A percentile compares a stretch with the other conserved stretches of the same genome.
These are phyloP conservation scores for Motacilla alba DNA, from an alignment of 2,113 vertebrate species.

Conservation along the genomic window DNA sequence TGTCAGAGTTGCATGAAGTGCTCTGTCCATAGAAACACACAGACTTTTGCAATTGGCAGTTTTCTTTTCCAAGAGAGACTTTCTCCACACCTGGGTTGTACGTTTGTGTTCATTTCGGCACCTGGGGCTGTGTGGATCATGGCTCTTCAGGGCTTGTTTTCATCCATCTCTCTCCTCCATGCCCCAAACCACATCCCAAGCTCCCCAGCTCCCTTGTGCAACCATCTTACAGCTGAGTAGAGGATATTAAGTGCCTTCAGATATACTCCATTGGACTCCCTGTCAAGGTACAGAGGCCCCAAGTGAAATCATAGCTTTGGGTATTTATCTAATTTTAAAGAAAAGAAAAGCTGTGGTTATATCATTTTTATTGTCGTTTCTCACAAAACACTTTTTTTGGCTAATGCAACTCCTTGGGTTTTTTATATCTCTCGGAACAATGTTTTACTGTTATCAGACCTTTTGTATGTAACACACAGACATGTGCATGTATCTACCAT, in stretches of 20 bases:
- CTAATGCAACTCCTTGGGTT: constrained; percentile 75
- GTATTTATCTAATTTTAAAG: constrained; percentile 59
- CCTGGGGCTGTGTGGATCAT: constrained; percentile 70
- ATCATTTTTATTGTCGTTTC: constrained; percentile 73
- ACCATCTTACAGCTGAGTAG: constrained; percentile 62
- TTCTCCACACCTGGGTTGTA: constrained; percentile 40
- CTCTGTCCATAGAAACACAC: constrained; percentile 64
- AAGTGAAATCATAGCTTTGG: constrained; percentile 64
- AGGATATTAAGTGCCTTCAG: constrained; percentile 92
- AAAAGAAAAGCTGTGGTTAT: constrained; percentile 80
- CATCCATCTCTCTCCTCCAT: constrained; percentile 61
- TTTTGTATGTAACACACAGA: constrained; percentile 76
- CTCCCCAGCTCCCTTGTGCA: constrained; percentile 70
- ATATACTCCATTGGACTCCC: constrained; percentile 74
- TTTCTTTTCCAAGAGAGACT: constrained; percentile 51
- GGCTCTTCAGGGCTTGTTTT: constrained; percentile 59
- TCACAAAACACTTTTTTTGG: constrained; percentile 73
- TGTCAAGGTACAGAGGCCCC: constrained; percentile 66
- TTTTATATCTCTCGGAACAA: constrained; percentile 63
- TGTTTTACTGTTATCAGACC: constrained; percentile 75
- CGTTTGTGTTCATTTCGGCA: constrained; percentile 53
- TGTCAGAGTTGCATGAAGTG: constrained; percentile 58
- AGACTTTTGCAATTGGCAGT: constrained; percentile 48
- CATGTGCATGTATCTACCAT: constrained; percentile 68
- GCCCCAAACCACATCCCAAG: constrained; percentile 53